Evolutionary conservation across 2,113 vertebrate genomes (phyloP).

Genomic region (Atherinomorus stipes): DNA sequence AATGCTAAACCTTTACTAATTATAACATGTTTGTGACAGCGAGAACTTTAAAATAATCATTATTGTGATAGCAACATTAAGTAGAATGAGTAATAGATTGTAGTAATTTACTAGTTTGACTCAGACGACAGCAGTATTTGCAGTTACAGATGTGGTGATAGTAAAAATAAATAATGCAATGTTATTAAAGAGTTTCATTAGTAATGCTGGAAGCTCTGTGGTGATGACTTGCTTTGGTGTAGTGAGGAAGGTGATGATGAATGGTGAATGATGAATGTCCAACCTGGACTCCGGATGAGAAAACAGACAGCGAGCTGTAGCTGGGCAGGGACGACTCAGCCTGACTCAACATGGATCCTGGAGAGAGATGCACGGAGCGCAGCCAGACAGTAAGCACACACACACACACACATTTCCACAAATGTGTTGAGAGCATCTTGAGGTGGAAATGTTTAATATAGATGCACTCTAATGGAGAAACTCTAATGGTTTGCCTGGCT

Average conservation of each 20-base stretch:
- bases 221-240: slow-evolving; percentile 22
- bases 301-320: slow-evolving; percentile 84
- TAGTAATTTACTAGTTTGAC: background rate
- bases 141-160: background rate
- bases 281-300: slow-evolving; percentile 86
- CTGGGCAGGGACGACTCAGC: slow-evolving; percentile 84
- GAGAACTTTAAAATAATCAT: background rate
- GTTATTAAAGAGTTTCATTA: background rate
- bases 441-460: slow-evolving; percentile 54
- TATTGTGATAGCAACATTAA: background rate
- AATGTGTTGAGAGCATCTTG: slow-evolving; percentile 21
- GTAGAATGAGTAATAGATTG: too few species aligned
- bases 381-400: slow-evolving; percentile 10
- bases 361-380: slow-evolving; percentile 19
- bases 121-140: background rate
- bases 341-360: slow-evolving; percentile 87
- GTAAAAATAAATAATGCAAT: background rate
- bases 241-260: slow-evolving; percentile 55
- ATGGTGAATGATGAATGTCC: slow-evolving; percentile 66
- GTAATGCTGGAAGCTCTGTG: background rate
- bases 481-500: slow-evolving; percentile 41
- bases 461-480: slow-evolving; percentile 47
- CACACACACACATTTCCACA: slow-evolving; percentile 5
- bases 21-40: background rate
- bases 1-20: background rate